These are phyloP conservation scores for Thereva unica DNA, from an alignment of 2,888 invertebrate genomes.

Conservation along the genomic window DNA sequence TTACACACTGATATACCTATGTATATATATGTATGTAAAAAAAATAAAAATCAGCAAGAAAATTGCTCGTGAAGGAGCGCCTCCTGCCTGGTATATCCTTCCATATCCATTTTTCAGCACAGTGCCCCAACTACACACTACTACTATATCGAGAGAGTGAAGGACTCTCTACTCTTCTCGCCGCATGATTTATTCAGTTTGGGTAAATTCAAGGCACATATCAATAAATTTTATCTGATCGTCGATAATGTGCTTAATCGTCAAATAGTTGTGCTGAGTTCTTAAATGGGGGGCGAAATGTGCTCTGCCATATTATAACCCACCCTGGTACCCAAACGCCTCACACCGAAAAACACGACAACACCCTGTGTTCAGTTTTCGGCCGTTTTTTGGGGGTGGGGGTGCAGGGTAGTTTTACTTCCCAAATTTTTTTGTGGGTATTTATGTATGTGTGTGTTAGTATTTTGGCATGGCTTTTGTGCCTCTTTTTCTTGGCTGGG, in stretches of 20 bases:
- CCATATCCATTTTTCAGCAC: not conserved
- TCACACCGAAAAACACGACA: too few species aligned
- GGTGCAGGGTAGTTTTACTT: too few species aligned
- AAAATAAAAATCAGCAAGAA: conserved; percentile 31
- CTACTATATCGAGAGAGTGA: conserved; percentile 23
- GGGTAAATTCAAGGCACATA: conserved; percentile 35
- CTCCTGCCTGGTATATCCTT: not conserved
- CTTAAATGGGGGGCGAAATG: conserved; percentile 19
- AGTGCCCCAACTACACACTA: not conserved
- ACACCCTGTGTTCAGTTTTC: too few species aligned
- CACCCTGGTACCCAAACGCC: not conserved
- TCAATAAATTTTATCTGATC: conserved; percentile 37
- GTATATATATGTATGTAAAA: not conserved
- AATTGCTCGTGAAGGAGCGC: conserved; percentile 28
- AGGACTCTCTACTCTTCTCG: conserved; percentile 28
- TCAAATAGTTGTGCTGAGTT: conserved; percentile 31
- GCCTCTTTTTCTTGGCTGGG: not conserved
- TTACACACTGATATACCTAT: not conserved
- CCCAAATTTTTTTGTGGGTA: too few species aligned
- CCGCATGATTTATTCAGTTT: conserved; percentile 36
- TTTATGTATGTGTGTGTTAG: too few species aligned
- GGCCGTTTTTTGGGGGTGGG: too few species aligned
- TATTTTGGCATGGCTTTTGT: not conserved
- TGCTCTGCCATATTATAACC: conserved; percentile 25
- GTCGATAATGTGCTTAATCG: conserved; percentile 37